phyloP scores from a whole-genome alignment of 2,797 vertebrate species.

The Phyllotis vaccarum region DNA sequence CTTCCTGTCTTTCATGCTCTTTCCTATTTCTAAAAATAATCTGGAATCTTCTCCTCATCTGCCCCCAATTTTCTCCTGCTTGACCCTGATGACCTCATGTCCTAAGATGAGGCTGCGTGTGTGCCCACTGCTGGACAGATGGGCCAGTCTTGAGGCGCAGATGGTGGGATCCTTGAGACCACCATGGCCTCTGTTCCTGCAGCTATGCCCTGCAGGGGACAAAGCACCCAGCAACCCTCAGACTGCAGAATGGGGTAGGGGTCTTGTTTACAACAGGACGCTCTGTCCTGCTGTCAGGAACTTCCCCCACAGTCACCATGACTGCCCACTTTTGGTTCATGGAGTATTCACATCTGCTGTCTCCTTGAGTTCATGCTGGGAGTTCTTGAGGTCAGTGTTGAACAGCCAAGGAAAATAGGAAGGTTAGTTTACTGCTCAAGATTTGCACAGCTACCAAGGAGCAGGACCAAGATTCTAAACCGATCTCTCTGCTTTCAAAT shows the following conservation, averaged over 20 bases:
- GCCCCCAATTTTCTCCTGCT: constrained; percentile 96
- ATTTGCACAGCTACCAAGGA: constrained; percentile 23
- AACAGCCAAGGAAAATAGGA: constrained; percentile 36
- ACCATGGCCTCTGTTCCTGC: constrained; percentile 87
- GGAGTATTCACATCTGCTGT: constrained; percentile 26
- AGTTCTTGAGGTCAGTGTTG: not conserved
- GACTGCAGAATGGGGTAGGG: not conserved
- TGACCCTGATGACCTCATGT: constrained; percentile 94
- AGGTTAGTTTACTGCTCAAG: constrained; percentile 10
- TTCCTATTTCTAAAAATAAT: constrained; percentile 89
- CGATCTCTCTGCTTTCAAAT: not conserved
- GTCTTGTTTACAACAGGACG: constrained; percentile 57
- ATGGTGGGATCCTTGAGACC: constrained; percentile 85
- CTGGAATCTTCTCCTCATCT: constrained; percentile 92
- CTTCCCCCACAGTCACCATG: constrained; percentile 28
- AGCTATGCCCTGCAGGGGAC: constrained; percentile 81
- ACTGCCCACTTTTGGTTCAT: constrained; percentile 25
- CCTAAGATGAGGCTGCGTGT: constrained; percentile 91
- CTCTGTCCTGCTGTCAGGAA: constrained; percentile 58
- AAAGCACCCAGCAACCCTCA: constrained; percentile 37
- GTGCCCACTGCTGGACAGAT: constrained; percentile 90
- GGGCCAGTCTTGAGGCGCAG: constrained; percentile 86
- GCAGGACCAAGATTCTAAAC: not conserved
- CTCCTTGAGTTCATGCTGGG: not conserved
- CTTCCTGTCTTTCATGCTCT: constrained; percentile 64